A percentile compares a stretch with the other conserved stretches of the same genome.
Conservation (phyloP, 2,797 vertebrate species). For the Gorsachius magnificus region DNA sequence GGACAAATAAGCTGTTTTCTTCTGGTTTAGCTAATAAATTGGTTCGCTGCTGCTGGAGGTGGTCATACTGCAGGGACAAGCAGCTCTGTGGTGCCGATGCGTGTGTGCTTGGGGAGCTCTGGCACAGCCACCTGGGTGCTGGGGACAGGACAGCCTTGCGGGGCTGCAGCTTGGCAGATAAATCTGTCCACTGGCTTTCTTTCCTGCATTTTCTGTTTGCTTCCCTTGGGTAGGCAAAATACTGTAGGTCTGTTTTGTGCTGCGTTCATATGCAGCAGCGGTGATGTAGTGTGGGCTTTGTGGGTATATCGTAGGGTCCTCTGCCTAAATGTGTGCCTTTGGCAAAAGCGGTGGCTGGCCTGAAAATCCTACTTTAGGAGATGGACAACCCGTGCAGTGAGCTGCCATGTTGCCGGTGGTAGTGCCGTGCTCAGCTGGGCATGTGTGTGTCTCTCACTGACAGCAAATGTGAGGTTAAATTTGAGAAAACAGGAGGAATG, state of each 20-base stretch:
- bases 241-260: background rate
- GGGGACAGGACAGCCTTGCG: rapidly evolving
- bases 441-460: background rate
- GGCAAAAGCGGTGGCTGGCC: background rate
- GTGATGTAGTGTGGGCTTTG: background rate
- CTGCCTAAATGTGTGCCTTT: background rate
- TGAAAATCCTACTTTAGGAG: background rate
- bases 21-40: background rate
- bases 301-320: rapidly evolving
- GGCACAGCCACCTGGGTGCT: rapidly evolving
- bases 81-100: background rate
- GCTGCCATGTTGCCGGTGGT: background rate
- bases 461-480: background rate
- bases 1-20: background rate
- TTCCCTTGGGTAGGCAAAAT: background rate
- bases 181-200: background rate
- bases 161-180: background rate
- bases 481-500: background rate
- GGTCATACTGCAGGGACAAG: background rate
- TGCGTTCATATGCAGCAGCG: rapidly evolving
- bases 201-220: background rate
- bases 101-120: background rate
- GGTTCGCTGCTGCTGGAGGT: background rate
- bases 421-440: background rate
- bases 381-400: rapidly evolving